A percentile compares a stretch with the other conserved stretches of the same genome.
Conservation (phyloP, 2,113 vertebrate species). For the Rhadina sibilatrix region DNA sequence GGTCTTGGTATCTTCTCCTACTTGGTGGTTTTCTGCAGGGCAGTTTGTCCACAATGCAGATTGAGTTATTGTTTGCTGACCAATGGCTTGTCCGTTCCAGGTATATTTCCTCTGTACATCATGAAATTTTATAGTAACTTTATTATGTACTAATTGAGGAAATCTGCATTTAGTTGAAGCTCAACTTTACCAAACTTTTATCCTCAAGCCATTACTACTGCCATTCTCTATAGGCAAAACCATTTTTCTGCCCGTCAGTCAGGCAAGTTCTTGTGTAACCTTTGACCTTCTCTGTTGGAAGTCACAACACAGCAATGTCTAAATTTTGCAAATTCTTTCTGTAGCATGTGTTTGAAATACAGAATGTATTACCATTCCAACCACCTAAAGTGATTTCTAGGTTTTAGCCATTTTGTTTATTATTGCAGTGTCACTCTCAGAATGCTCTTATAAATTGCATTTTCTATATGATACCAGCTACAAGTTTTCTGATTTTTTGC, state of each 20-base stretch:
- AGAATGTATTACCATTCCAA: background rate
- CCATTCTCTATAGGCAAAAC: background rate
- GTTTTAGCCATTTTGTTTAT: background rate
- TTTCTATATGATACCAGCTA: background rate
- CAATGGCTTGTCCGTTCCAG: background rate
- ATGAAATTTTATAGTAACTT: background rate
- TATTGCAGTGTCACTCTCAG: background rate
- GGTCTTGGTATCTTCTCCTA: background rate
- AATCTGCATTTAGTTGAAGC: background rate
- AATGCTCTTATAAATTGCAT: background rate
- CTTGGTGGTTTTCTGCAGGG: background rate
- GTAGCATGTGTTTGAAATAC: background rate
- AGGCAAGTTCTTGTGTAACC: background rate
- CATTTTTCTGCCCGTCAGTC: background rate
- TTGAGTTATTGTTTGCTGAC: background rate
- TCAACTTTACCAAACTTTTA: background rate
- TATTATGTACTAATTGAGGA: background rate
- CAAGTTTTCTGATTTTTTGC: background rate
- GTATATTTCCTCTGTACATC: background rate
- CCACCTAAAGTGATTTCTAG: background rate
- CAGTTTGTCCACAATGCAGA: background rate
- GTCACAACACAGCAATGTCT: background rate
- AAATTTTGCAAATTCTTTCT: slow-evolving; percentile 1
- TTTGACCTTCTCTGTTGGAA: slow-evolving; percentile 28
- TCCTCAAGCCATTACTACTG: background rate